These are phyloP conservation scores for Hydriomena furcata DNA, from an alignment of 2,888 invertebrate species.

Conservation along the genomic window DNA sequence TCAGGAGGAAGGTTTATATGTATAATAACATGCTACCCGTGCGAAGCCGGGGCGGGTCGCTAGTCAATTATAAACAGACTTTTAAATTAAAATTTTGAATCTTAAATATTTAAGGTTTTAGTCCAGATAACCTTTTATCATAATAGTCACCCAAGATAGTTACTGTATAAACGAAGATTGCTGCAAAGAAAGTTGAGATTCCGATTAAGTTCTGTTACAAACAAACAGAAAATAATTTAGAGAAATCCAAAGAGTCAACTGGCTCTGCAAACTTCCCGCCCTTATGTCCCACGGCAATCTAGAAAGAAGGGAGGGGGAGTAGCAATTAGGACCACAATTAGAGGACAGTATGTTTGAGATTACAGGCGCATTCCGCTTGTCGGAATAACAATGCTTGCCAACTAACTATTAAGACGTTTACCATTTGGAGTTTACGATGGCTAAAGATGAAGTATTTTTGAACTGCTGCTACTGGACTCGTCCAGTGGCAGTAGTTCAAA, in stretches of 20 bases:
- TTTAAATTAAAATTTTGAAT: too few relatives aligned
- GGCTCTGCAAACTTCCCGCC: conserved; percentile 12
- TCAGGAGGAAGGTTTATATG: too few relatives aligned
- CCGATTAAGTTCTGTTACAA: too few relatives aligned
- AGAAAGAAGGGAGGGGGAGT: conserved; percentile 48
- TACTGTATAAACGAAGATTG: too few relatives aligned
- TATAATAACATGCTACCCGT: too few relatives aligned
- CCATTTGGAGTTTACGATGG: conserved; percentile 36
- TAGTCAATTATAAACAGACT: too few relatives aligned
- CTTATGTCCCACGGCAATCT: conserved; percentile 24
- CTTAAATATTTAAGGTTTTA: too few relatives aligned
- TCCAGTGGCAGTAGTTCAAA: too few relatives aligned
- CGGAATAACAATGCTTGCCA: conserved; percentile 76
- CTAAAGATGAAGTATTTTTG: background rate
- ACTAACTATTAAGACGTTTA: conserved; percentile 75
- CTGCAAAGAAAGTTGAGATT: too few relatives aligned
- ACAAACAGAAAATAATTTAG: conserved; percentile 1
- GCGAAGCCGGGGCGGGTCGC: too few relatives aligned
- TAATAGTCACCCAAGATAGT: too few relatives aligned
- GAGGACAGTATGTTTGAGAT: conserved; percentile 81
- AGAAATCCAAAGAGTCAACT: conserved; percentile 1
- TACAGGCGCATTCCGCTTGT: conserved; percentile 61
- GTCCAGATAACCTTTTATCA: too few relatives aligned
- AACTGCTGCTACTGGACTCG: background rate
- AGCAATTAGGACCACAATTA: conserved; percentile 83